Evolutionary conservation across 2,888 invertebrate genomes (phyloP).

Genomic region (Epicampocera succincta): DNA sequence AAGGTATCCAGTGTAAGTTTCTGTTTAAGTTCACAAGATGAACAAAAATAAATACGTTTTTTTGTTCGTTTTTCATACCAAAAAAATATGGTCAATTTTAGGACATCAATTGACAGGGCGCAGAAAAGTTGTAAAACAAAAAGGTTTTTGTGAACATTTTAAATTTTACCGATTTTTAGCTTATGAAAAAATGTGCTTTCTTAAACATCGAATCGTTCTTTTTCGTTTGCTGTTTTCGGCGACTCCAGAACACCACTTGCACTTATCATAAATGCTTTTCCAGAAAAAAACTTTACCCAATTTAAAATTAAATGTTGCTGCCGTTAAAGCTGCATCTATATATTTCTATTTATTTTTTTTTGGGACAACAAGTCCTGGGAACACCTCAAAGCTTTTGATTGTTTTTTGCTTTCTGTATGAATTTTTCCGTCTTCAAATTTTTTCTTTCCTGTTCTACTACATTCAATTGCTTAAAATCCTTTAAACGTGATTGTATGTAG

Average conservation of each 20-base stretch:
- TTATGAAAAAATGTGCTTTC: too few relatives aligned
- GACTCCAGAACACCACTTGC: too few relatives aligned
- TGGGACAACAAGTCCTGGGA: too few relatives aligned
- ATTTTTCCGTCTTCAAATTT: background rate
- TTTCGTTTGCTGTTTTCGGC: too few relatives aligned
- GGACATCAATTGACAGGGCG: conserved; percentile 48
- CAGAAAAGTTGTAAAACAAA: conserved; percentile 20
- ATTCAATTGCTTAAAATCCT: conserved; percentile 29
- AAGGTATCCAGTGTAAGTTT: conserved; percentile 39
- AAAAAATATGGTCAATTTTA: conserved; percentile 1
- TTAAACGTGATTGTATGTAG: conserved; percentile 12
- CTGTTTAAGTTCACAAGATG: background rate
- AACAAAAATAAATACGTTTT: background rate
- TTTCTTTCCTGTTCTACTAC: background rate
- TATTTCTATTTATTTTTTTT: too few relatives aligned
- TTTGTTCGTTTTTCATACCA: too few relatives aligned
- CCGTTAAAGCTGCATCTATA: too few relatives aligned
- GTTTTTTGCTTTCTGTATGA: background rate
- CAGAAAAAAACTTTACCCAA: too few relatives aligned
- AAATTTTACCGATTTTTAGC: background rate
- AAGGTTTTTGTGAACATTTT: background rate
- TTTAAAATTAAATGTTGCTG: too few relatives aligned
- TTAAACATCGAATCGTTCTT: too few relatives aligned
- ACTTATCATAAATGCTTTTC: too few relatives aligned
- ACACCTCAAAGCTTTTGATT: background rate